These are phyloP conservation scores for Alauda arvensis DNA, from an alignment of 2,797 vertebrate genomes.

Conservation along the genomic window DNA sequence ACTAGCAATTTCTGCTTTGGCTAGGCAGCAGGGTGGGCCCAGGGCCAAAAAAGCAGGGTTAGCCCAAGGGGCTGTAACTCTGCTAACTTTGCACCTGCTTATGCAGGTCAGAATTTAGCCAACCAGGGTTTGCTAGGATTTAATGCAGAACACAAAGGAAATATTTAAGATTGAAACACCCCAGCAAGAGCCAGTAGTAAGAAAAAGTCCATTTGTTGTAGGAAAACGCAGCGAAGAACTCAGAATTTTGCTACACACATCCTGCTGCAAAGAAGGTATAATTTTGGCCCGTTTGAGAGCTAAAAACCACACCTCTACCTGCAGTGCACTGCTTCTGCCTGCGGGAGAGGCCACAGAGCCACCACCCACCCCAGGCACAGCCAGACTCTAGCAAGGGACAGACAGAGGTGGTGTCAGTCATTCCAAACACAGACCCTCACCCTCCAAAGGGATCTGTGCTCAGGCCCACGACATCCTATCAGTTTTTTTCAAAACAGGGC, in stretches of 20 bases:
- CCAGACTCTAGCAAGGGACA: not conserved
- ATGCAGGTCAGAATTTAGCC: not conserved
- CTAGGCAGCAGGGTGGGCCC: not conserved
- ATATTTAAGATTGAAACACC: not conserved
- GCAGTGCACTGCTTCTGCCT: not conserved
- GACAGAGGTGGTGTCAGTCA: not conserved
- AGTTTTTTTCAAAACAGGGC: not conserved
- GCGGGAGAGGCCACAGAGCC: not conserved
- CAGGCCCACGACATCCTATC: not conserved
- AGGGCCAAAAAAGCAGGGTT: not conserved
- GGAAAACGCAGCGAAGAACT: not conserved
- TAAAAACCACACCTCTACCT: not conserved
- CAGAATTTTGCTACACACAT: fast-evolving
- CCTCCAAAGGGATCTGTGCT: not conserved
- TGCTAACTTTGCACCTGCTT: not conserved
- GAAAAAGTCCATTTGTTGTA: not conserved
- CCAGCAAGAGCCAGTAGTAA: not conserved
- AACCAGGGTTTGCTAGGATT: not conserved
- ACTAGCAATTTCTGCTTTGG: not conserved
- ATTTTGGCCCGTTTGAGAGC: not conserved
- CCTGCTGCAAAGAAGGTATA: not conserved
- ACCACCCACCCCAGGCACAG: not conserved
- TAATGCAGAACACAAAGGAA: not conserved
- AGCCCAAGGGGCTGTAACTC: not conserved
- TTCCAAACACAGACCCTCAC: not conserved